These are phyloP conservation scores for Eumacrocentrus americanus DNA, from an alignment of 2,888 invertebrate genomes.

Conservation along the genomic window DNA sequence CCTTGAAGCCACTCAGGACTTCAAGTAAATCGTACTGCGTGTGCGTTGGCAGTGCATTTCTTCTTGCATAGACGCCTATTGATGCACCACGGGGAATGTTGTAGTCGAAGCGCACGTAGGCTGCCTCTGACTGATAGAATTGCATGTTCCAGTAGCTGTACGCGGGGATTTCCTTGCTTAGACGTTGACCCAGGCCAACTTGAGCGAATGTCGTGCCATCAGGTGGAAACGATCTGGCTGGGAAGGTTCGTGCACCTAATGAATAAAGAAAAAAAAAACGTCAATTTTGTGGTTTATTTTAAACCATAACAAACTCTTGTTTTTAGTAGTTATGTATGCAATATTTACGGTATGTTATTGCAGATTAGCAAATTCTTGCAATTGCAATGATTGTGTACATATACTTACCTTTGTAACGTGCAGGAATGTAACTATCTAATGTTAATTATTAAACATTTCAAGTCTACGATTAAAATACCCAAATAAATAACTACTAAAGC, in stretches of 20 bases:
- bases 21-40: slow-evolving; percentile 96
- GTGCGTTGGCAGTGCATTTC: slow-evolving; percentile 93
- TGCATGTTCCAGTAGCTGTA: slow-evolving; percentile 98
- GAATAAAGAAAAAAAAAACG: too few species aligned
- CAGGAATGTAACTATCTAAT: too few species aligned
- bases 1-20: slow-evolving; percentile 88
- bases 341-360: too few species aligned
- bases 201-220: slow-evolving; percentile 92
- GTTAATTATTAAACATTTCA: too few species aligned
- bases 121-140: slow-evolving; percentile 92
- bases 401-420: too few species aligned
- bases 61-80: slow-evolving; percentile 92
- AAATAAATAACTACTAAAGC: too few species aligned
- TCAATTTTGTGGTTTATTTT: too few species aligned
- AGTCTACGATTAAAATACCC: too few species aligned
- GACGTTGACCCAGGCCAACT: slow-evolving; percentile 84
- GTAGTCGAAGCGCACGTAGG: slow-evolving; percentile 94
- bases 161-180: slow-evolving; percentile 88
- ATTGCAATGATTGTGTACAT: too few species aligned
- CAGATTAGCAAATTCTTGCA: too few species aligned
- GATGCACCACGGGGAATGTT: slow-evolving; percentile 89
- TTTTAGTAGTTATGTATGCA: too few species aligned
- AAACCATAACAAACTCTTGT: too few species aligned
- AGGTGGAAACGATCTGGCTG: slow-evolving; percentile 88
- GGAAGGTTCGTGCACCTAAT: slow-evolving; percentile 87